These are phyloP conservation scores for Eristalis pertinax DNA, from an alignment of 2,888 invertebrate species.

Conservation along the genomic window DNA sequence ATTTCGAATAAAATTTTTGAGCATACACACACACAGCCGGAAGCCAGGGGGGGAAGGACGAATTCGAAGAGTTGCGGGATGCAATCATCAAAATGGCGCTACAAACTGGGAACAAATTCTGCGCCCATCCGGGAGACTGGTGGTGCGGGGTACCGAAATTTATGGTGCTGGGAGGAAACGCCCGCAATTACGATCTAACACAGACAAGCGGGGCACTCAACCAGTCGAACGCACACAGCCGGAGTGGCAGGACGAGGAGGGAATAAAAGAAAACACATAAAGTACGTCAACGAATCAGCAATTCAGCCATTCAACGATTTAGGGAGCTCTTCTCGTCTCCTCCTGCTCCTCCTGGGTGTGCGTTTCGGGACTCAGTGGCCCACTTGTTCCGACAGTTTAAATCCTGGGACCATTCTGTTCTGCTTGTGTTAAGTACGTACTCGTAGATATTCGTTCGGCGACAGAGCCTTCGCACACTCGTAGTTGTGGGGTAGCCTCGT, in stretches of 20 bases:
- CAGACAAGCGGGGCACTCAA: conserved; percentile 54
- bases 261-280: conserved; percentile 15
- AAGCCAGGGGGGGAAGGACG: neutral
- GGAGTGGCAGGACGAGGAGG: neutral
- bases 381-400: conserved; percentile 54
- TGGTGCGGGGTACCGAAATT: conserved; percentile 30
- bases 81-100: conserved; percentile 36
- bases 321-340: conserved; percentile 1
- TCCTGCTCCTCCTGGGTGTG: neutral
- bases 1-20: conserved; percentile 38
- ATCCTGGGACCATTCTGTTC: conserved; percentile 58
- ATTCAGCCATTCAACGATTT: conserved; percentile 60
- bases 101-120: conserved; percentile 40
- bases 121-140: neutral
- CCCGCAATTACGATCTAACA: conserved; percentile 62
- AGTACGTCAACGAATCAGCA: conserved; percentile 35
- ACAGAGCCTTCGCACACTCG: conserved; percentile 37
- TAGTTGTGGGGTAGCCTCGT: conserved; percentile 44
- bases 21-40: neutral
- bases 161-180: conserved; percentile 39
- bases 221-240: conserved; percentile 19
- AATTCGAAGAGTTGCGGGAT: neutral
- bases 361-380: conserved; percentile 10
- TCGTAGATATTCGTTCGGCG: conserved; percentile 55
- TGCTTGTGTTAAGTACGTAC: conserved; percentile 58